Evolutionary conservation across 2,797 vertebrate genomes (phyloP), one percentile per base, ranked within the genome.

Genomic region (Staurois parvus): DNA sequence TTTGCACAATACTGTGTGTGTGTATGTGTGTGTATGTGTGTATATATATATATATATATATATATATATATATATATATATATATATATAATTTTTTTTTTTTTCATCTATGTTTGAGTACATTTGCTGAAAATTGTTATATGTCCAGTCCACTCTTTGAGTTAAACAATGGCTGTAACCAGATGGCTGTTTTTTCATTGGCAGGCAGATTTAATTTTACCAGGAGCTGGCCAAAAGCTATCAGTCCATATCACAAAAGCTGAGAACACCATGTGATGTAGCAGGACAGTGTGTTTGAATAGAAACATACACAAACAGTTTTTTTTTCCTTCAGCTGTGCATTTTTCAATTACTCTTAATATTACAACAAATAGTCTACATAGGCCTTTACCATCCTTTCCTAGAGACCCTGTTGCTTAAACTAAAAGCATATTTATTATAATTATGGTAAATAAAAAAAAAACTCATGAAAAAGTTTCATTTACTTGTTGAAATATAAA

Each of bases 401-500:
- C 7, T 21, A 59, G 52, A 21, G 52, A 21, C 10, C 26, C 10
- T 15, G 13, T 29, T 66, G 64, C 28, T 26, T 29, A 66, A 29
- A 15, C 1, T 29, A 26, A 26, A 66, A 66, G 29, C 28, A 13
- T 26, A 29, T 28, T 66, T 12, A 26, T 66, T 29, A 11, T 29
- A 66, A 66, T 26, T 66, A 66, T 26, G 28, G 12, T 29, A 66
- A 66, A 28, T 66, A 64, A 62, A 76, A 76, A 29, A 34, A 76
- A 56, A 24, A 29, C 30, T 56, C 10, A 73, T 40, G 29, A n/a
- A 76, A 84, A 84, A 72, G 62, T 32, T 69, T 68, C 48, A 83
- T 66, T 68, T 83, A 83, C 48, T 67, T 66, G 40, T 74, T 83
- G 17, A 24, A 62, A 64, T 30, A 59, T 17, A 48, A 17, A 83